Base-by-base conservation (phyloP, 2,113 vertebrate species). In the Sebastes schlegelii region DNA sequence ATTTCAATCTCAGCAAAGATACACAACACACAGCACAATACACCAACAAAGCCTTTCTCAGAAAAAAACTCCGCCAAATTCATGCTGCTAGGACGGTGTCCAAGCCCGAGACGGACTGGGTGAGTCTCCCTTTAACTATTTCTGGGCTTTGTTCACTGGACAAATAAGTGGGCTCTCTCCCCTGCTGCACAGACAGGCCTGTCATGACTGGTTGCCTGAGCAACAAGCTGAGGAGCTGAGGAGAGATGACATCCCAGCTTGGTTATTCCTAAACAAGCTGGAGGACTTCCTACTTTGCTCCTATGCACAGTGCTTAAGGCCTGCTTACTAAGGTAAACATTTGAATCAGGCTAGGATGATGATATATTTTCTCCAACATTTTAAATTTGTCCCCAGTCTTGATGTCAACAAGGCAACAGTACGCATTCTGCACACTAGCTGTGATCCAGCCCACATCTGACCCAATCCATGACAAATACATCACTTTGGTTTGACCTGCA, bases 161-260 rank as follows among this genome's bases (percentile, higher is more conserved):
- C 76, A 73, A 52, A 82, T 68, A 68, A 19, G 63, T 77, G 54
- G 54, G 11, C 70, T 51, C 9, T 52, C 65, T 43, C 60, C 12
- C 10, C 57, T 11, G 57, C 68, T 61, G 49, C 49, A 62, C 61
- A n/a, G 60, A 65, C 70, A 79, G 73, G 74, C 46, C 55, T 26
- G 49, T 51, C 49, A 48, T 84, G 82, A 69, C 81, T 26, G 21
- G 8, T 42, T 60, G 78, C 78, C 86, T 48, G 58, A 82, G 69
- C 64, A 49, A 26, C 68, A 13, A 58, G 72, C 79, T 69, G 34
- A 74, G 23, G n/a, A 16, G 49, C 45, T 40, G 58, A 74, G 52
- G 55, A 67, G 65, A 76, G 75, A 82, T 72, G 71, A 70, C 78
- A 40, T 72, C 23, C 26, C 26, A 23, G 43, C 43, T 40, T 34